These are phyloP conservation scores for Seira ritae DNA, from an alignment of 2,888 invertebrate genomes.

Conservation along the genomic window DNA sequence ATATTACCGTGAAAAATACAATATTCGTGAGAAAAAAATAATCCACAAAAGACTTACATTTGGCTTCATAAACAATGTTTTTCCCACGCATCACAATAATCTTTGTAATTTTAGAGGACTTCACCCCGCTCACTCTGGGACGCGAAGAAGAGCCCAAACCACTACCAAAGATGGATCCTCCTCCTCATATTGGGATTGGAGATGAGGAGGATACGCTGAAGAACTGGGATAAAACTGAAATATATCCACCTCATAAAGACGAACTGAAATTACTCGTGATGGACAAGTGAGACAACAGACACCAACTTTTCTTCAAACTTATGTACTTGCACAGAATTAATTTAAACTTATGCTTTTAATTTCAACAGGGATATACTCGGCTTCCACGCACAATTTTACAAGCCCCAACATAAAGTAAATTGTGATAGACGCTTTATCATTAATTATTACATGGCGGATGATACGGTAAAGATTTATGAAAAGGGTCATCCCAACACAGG, in stretches of 20 bases:
- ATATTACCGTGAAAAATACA: slow-evolving; percentile 85
- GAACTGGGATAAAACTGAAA: slow-evolving; percentile 62
- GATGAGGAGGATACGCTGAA: slow-evolving; percentile 51
- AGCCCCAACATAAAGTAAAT: slow-evolving; percentile 77
- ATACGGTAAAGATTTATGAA: slow-evolving; percentile 90
- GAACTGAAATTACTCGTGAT: slow-evolving; percentile 32
- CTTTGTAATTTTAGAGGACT: slow-evolving; percentile 62
- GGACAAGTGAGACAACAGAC: slow-evolving; percentile 25
- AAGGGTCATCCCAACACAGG: slow-evolving; percentile 85
- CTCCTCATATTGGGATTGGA: slow-evolving; percentile 59
- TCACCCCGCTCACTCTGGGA: slow-evolving; percentile 54
- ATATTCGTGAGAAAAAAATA: slow-evolving; percentile 78
- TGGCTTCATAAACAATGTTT: background rate
- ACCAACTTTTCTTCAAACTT: background rate
- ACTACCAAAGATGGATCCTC: slow-evolving; percentile 55
- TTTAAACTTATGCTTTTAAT: background rate
- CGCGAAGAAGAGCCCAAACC: slow-evolving; percentile 32
- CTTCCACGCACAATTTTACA: slow-evolving; percentile 86
- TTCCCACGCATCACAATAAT: background rate
- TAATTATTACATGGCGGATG: slow-evolving; percentile 87
- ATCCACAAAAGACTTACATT: background rate
- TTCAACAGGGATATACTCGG: slow-evolving; percentile 84
- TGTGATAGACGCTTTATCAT: slow-evolving; percentile 85
- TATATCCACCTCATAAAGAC: slow-evolving; percentile 37
- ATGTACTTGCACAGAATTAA: background rate